phyloP scores from a whole-genome alignment of 1,140 invertebrate genomes.

The Lordiphosa clarofinis region DNA sequence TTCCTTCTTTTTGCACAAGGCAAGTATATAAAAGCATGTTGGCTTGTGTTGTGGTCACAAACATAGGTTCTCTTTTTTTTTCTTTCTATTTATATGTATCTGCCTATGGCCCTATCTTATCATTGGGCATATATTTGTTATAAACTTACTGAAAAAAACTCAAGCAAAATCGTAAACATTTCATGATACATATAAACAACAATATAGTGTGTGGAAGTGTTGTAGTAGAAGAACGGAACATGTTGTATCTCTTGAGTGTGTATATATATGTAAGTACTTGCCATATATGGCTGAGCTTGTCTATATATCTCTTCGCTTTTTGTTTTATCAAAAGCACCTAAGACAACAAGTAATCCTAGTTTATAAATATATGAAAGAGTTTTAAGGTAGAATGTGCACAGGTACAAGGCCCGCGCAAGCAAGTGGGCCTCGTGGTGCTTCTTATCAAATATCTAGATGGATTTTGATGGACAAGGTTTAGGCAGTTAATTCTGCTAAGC shows the following conservation, averaged over 20 bases:
- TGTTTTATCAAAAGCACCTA: constrained; percentile 52
- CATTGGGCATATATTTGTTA: constrained; percentile 63
- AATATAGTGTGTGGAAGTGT: constrained; percentile 47
- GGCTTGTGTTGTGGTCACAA: constrained; percentile 17
- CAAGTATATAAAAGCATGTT: neutral
- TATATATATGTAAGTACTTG: neutral
- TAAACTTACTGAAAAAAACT: constrained; percentile 66
- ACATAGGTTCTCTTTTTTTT: constrained; percentile 28
- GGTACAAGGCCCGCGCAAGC: too few species aligned
- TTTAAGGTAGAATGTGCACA: too few species aligned
- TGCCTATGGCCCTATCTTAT: constrained; percentile 60
- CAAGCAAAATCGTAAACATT: constrained; percentile 76
- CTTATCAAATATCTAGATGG: constrained; percentile 39
- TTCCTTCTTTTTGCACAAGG: neutral
- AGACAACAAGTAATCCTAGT: constrained; percentile 70
- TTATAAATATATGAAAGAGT: constrained; percentile 39
- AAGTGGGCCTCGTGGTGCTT: constrained; percentile 1
- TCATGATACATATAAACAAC: constrained; percentile 67
- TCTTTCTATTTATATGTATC: constrained; percentile 26
- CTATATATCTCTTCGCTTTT: constrained; percentile 49
- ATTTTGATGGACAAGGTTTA: constrained; percentile 42
- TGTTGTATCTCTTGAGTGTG: constrained; percentile 53
- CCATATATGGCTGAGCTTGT: constrained; percentile 33
- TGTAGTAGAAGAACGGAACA: constrained; percentile 48
- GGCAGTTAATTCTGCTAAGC: too few species aligned